These are phyloP conservation scores for Rhizomys pruinosus DNA, from an alignment of 2,113 vertebrate genomes.

Conservation along the genomic window DNA sequence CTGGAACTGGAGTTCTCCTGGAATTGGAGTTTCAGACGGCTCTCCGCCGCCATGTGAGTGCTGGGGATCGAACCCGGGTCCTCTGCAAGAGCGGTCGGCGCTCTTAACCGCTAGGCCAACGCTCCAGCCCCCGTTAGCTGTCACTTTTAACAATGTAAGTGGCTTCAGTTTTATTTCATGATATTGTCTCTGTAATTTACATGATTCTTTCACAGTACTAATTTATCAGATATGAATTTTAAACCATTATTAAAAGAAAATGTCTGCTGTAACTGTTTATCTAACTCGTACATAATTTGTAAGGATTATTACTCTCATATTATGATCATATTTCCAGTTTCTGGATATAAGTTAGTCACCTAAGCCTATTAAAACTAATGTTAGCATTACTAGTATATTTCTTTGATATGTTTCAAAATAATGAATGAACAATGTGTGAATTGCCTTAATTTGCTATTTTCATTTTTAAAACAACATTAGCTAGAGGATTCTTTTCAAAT, in stretches of 20 bases:
- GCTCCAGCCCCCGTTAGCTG: no score
- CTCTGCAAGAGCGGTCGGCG: no score
- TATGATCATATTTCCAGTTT: not conserved
- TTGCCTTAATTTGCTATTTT: not conserved
- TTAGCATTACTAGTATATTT: not conserved
- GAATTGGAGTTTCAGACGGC: no score
- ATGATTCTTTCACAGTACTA: not conserved
- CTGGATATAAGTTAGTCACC: not conserved
- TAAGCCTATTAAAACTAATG: not conserved
- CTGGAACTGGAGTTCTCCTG: no score
- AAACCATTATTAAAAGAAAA: not conserved
- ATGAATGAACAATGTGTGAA: not conserved
- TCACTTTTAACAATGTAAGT: not conserved
- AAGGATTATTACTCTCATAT: not conserved
- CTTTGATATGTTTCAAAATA: slow-evolving; percentile 2
- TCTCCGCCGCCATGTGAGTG: no score
- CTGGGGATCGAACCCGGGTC: no score
- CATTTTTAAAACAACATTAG: not conserved
- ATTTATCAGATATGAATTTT: not conserved
- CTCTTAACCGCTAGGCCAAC: no score
- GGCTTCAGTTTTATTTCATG: not conserved
- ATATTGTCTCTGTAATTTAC: not conserved
- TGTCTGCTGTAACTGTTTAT: not conserved
- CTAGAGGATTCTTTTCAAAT: not conserved
- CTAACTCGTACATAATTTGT: not conserved